Conservation (phyloP, 1,140 invertebrate genomes). For the Mamestra configurata region DNA sequence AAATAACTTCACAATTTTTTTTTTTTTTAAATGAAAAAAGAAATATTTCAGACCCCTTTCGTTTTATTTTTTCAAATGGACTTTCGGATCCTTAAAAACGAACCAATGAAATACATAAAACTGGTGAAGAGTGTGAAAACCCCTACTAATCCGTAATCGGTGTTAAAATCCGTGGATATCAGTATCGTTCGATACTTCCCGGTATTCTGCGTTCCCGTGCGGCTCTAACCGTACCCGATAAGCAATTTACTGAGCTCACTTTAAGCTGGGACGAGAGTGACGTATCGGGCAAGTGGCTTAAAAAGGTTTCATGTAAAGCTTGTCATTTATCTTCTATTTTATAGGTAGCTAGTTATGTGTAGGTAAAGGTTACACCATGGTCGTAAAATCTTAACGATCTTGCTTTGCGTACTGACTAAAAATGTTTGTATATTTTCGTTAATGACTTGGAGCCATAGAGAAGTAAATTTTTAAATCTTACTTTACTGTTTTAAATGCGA, state of each 20-base stretch:
- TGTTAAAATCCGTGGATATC: neutral
- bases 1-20: too few species aligned
- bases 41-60: too few species aligned
- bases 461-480: too few species aligned
- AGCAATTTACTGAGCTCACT: constrained; percentile 24
- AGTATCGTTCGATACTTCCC: neutral
- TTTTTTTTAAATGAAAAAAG: too few species aligned
- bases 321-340: constrained; percentile 5
- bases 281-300: constrained; percentile 3
- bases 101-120: too few species aligned
- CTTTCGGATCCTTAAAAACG: too few species aligned
- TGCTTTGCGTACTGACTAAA: neutral
- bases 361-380: neutral
- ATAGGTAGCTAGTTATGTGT: neutral
- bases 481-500: too few species aligned
- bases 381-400: neutral
- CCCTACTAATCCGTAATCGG: too few species aligned
- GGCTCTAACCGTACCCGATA: constrained; percentile 16
- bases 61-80: too few species aligned
- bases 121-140: too few species aligned
- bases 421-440: neutral
- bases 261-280: neutral
- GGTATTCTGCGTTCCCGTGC: neutral
- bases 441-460: neutral
- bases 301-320: constrained; percentile 12